A percentile compares a stretch with the other conserved stretches of the same genome.
Evolutionary conservation across 2,888 invertebrate species (phyloP).

Genomic region (Drosophila sordidapex): DNA sequence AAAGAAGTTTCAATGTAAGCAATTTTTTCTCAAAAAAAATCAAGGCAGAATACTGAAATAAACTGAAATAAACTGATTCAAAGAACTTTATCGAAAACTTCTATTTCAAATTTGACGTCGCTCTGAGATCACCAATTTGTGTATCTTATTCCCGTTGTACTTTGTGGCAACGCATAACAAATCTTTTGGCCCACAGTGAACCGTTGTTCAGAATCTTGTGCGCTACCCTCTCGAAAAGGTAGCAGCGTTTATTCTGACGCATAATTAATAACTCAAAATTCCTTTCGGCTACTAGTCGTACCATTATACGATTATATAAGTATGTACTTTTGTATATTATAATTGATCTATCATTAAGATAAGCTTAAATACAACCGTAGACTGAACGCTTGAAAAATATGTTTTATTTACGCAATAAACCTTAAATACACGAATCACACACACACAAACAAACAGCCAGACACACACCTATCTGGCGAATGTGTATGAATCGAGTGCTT

Average conservation of each 20-base stretch:
- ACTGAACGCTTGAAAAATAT: slow-evolving; percentile 35
- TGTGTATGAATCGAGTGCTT: slow-evolving; percentile 17
- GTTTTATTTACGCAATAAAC: slow-evolving; percentile 62
- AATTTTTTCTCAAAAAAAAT: background rate
- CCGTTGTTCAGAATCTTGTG: slow-evolving; percentile 18
- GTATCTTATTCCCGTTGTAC: background rate
- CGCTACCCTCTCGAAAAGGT: slow-evolving; percentile 18
- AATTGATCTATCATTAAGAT: slow-evolving; percentile 79
- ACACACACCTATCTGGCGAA: background rate
- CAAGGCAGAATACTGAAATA: background rate
- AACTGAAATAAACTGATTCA: background rate
- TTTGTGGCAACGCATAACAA: background rate
- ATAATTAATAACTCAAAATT: slow-evolving; percentile 49
- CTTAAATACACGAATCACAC: slow-evolving; percentile 32
- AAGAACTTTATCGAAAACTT: too few species aligned
- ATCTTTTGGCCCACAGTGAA: background rate
- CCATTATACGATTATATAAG: slow-evolving; percentile 41
- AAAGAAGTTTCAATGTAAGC: background rate
- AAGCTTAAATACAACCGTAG: slow-evolving; percentile 67
- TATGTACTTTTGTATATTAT: slow-evolving; percentile 54
- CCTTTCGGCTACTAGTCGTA: slow-evolving; percentile 42
- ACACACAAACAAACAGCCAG: slow-evolving; percentile 15
- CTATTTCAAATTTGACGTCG: background rate
- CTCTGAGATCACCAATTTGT: background rate
- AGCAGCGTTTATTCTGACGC: slow-evolving; percentile 49